Evolutionary conservation across 2,797 vertebrate genomes (phyloP), one percentile per base, ranked within the genome.

Genomic region (Tachyglossus aculeatus): DNA sequence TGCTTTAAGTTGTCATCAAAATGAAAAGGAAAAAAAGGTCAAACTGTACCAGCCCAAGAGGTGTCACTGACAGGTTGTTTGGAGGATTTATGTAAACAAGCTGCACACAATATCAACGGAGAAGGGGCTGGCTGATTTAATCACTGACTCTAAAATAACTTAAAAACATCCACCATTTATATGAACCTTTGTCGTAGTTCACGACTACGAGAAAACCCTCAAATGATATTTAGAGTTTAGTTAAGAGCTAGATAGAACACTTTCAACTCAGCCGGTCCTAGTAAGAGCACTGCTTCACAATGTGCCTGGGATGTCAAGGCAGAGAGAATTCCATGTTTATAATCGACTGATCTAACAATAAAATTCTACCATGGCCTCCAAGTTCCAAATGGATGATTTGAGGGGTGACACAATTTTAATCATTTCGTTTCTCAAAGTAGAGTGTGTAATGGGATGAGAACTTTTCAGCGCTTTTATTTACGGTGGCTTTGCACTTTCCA

Each of bases 1-100:
- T 83, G 68, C 67, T 71, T 14, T 65, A 48, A 67, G 50, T 69
- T 68, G 66, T 24, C 41, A 77, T 57, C 34, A 66, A 4, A 29
- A 24, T 22, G 24, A 62, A 21, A 39, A 51, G n/a, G 50, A n/a
- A n/a, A n/a, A 58, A 61, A 36, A 37, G 50, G 43, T 44, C 59
- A 36, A 66, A 22, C 10, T 39, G 13, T 13, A 25, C 2, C 4
- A 38, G 18, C 12, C 22, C 40, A 12, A 16, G 43, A 11, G n/a
- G 32, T 7, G 22, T 47, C 32, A 34, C 40, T 6, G 47, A 61
- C 6, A 11, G 15, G 18, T 21, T 22, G 53, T 59, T 47, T 11
- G 60, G 47, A 60, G 36, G 37, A 63, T 10, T n/a, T 25, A 45
- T 22, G 55, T 55, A 53, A 79, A 68, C 69, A 44, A 34, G 31